Evolutionary conservation across 2,113 vertebrate species (phyloP).

Genomic region (Antidorcas marsupialis): DNA sequence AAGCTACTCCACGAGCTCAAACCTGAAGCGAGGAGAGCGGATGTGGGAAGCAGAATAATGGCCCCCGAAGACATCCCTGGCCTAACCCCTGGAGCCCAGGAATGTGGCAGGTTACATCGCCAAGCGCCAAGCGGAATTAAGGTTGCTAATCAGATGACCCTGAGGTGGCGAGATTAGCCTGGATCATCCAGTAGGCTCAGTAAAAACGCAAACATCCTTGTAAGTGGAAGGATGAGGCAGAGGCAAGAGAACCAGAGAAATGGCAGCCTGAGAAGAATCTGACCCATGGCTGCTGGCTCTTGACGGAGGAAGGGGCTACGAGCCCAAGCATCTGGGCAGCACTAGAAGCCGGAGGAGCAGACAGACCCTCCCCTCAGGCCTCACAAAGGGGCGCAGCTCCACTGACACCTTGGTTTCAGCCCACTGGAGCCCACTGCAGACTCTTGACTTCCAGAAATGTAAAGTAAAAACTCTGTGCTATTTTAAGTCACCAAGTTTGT

Average conservation of each 20-base stretch:
- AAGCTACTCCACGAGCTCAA: not conserved
- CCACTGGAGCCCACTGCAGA: not conserved
- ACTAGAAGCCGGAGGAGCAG: not conserved
- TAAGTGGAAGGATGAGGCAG: not conserved
- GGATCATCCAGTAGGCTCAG: not conserved
- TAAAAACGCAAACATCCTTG: not conserved
- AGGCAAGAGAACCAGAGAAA: not conserved
- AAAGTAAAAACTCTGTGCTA: not conserved
- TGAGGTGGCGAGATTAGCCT: not conserved
- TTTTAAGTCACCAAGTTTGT: not conserved
- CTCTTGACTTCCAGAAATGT: not conserved
- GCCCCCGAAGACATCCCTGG: not conserved
- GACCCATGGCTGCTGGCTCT: not conserved
- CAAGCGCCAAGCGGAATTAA: not conserved
- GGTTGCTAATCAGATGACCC: not conserved
- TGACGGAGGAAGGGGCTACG: not conserved
- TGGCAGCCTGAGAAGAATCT: not conserved
- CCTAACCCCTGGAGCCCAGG: not conserved
- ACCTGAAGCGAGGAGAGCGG: not conserved
- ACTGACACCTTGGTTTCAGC: not conserved
- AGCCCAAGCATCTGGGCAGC: not conserved
- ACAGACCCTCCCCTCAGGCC: accelerated
- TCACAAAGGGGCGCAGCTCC: not conserved
- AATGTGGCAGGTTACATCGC: not conserved
- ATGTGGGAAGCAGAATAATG: not conserved